Evolutionary conservation across 2,797 vertebrate species (phyloP).

Genomic region (Eulemur mongoz): DNA sequence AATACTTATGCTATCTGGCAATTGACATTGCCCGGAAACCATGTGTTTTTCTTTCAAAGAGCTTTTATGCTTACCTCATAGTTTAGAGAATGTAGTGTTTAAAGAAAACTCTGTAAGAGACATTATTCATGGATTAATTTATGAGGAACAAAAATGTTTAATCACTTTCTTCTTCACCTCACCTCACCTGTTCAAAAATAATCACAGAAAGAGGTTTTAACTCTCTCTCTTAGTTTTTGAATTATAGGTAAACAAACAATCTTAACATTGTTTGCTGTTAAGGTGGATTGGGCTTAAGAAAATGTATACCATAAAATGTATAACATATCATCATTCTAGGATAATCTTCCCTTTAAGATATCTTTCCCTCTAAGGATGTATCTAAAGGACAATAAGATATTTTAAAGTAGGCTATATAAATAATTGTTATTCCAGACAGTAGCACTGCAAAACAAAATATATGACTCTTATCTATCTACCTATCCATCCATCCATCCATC

Average conservation of each 20-base stretch:
- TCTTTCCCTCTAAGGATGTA: neutral
- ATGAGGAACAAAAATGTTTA: neutral
- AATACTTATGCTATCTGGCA: no score
- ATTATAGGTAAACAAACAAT: neutral
- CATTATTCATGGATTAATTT: neutral
- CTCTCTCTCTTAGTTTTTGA: neutral
- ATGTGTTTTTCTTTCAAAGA: neutral
- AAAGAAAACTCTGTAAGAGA: neutral
- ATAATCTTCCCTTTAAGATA: neutral
- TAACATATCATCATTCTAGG: neutral
- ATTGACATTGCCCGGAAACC: no score
- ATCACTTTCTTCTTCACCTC: neutral
- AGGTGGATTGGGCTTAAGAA: neutral
- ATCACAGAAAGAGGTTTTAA: neutral
- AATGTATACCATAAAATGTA: neutral
- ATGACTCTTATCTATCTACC: accelerated
- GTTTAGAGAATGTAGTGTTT: no score
- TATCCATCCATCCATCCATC: no score
- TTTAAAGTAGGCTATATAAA: no score
- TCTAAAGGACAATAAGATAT: neutral
- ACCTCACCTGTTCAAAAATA: neutral
- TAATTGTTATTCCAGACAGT: neutral
- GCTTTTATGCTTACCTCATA: neutral
- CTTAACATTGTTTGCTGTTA: neutral
- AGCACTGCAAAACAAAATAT: neutral